Base-by-base conservation (phyloP, 2,888 invertebrate species). In the Patella depressa region DNA sequence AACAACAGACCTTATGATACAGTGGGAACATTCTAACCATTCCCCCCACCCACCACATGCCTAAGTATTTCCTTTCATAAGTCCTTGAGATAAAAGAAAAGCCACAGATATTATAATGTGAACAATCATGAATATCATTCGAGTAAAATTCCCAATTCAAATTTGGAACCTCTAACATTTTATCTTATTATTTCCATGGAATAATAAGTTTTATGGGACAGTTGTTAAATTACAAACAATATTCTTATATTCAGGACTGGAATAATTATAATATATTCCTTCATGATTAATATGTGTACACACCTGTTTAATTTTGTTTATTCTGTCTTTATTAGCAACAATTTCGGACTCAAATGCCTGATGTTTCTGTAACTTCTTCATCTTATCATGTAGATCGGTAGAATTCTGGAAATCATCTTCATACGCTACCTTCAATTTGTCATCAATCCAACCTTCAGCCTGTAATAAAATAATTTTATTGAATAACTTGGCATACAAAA, bases 361-460 rank as follows among this genome's bases (percentile, higher is more conserved):
- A 83, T 93, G 93, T 83, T 92, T 92, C 86, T 92, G 91, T n/a
- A 92, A 88, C 72, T 92, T 91, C 82, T 90, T 91, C 85, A 99
- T 97, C 92, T 99, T 99, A 88, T 98, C 98, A 89, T 98, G 97
- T 3, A 99, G 93, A 81, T 93, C 93, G 88, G 95, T 95, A 0
- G 95, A 95, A 9, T 96, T 95, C 88, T 96, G 96, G 45, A 94
- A 94, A 78, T 94, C 94, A 11, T 95, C 95, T 89, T 96, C 96
- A 0, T 95, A 94, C 79, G 96, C 95, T 11, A 97, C 93, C 91
- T 96, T 97, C 81, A 95, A 94, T 90, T 97, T 98, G 90, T 98
- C 98, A 57, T 95, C 95, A 79, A 98, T 96, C 98, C 98, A 98
- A 2, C 94, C 94, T 87, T 96, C 95, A 0, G 97, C 96, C 93